Evolutionary conservation across 2,888 invertebrate species (phyloP), one percentile per base, ranked within the genome.

Genomic region (Trichogramma dendrolimi): DNA sequence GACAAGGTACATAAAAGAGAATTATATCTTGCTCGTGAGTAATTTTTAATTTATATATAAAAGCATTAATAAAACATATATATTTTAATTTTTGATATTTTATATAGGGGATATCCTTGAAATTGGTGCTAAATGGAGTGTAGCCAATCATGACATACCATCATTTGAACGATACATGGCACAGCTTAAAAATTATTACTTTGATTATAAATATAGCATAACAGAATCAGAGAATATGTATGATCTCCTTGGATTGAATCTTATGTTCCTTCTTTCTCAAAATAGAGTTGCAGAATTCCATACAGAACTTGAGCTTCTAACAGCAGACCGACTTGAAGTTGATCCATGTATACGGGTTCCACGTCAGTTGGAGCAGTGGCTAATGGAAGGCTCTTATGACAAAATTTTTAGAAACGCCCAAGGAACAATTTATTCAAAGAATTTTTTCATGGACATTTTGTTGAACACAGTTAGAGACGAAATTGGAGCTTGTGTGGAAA

Each of bases 361-460:
- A 0, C 84, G 99, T 8, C 93, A 94, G 6, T 85, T 99, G 73
- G 99, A 99, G 74, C 99, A 99, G 79, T 97, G 96, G 79, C 84
- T 99, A 59, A 99, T 99, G 97, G 99, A 99, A 79, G 99, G 99
- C 54, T 94, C 96, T 69, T 99, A 99, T 77, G 98, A 99, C 78
- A 99, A 99, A 82, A 89, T 90, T 75, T 80, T 80, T 66, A 73
- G 86, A 51, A 75, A 87, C 58, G 87, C 87, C 0, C 85, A 90
- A 84, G 94, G 91, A 39, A 96, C 95, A 80, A 96, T 98, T 5
- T 98, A 99, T 63, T 92, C 91, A 67, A 99, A 98, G 80, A 94
- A 92, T 66, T 90, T 95, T 71, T 99, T 99, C 80, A 97, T 99
- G 85, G 95, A 98, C 71, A 94, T 96, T 63, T 83, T 99, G 11